Evolutionary conservation across 1,140 invertebrate species (phyloP).

Genomic region (Drosophila bocqueti): DNA sequence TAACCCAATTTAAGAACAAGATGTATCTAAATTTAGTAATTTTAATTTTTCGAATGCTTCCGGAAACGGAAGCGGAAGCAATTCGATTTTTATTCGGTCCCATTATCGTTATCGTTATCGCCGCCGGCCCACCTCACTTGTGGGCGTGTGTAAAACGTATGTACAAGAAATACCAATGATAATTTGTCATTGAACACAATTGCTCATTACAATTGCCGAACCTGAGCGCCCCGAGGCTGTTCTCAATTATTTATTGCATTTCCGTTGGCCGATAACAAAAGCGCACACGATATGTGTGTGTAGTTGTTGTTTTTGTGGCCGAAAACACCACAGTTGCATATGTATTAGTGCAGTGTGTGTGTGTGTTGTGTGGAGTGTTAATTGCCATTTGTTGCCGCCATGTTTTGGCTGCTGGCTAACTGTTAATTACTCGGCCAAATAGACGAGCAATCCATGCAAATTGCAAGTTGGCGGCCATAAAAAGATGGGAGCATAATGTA

Average conservation of each 20-base stretch:
- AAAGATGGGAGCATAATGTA: conserved; percentile 39
- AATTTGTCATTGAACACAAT: conserved; percentile 70
- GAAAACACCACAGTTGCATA: conserved; percentile 28
- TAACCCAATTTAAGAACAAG: neutral
- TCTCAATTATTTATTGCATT: conserved; percentile 74
- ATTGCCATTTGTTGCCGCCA: conserved; percentile 63
- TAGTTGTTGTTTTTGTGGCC: conserved; percentile 14
- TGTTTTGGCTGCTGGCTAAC: conserved; percentile 65
- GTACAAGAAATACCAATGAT: conserved; percentile 51
- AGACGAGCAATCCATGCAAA: conserved; percentile 45
- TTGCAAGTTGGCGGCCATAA: conserved; percentile 47
- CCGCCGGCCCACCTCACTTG: neutral
- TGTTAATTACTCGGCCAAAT: conserved; percentile 72
- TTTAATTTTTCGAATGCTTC: neutral
- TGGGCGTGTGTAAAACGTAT: conserved; percentile 26
- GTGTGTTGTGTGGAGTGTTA: conserved; percentile 54
- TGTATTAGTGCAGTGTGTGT: conserved; percentile 10
- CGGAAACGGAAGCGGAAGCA: conserved; percentile 37
- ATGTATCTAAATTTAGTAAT: neutral
- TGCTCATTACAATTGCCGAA: conserved; percentile 57
- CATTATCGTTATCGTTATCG: conserved; percentile 61
- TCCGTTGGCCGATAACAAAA: conserved; percentile 61
- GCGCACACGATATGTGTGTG: conserved; percentile 18
- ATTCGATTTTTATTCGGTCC: neutral
- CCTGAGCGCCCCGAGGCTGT: conserved; percentile 19